Evolutionary conservation across 2,888 invertebrate genomes (phyloP).

Genomic region (Agonopterix alstromeriana): DNA sequence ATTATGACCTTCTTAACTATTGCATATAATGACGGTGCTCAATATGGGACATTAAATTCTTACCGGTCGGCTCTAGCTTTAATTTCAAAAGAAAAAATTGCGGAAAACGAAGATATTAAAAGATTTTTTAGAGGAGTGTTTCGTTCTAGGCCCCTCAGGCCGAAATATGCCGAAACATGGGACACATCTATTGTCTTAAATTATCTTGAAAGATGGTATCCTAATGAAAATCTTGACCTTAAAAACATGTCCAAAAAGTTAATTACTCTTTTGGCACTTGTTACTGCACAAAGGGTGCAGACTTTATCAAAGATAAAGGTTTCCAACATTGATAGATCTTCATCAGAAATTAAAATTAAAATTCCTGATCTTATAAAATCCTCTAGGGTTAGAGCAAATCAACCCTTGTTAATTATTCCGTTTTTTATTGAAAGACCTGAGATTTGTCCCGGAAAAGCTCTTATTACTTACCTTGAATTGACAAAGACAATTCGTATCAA

Average conservation of each 20-base stretch:
- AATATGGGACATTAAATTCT: no score
- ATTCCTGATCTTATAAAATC: slow-evolving; percentile 13
- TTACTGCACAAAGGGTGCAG: slow-evolving; percentile 12
- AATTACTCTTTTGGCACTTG: slow-evolving; percentile 10
- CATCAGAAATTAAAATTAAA: no score
- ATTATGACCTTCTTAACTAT: no score
- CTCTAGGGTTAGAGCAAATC: neutral
- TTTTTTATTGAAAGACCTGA: slow-evolving; percentile 7
- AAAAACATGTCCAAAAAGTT: no score
- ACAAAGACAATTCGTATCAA: slow-evolving; percentile 1
- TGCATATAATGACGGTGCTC: no score
- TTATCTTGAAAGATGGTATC: slow-evolving; percentile 2
- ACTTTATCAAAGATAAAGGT: slow-evolving; percentile 16
- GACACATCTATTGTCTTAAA: slow-evolving; percentile 7
- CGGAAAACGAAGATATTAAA: neutral
- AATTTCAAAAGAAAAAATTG: neutral
- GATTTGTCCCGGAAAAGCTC: slow-evolving; percentile 9
- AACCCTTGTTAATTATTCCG: slow-evolving; percentile 4
- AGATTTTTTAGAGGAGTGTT: slow-evolving; percentile 2
- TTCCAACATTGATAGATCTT: slow-evolving; percentile 1
- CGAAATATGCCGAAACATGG: slow-evolving; percentile 10
- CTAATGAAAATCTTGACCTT: no score
- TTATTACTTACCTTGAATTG: slow-evolving; percentile 3
- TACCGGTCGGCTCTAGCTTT: slow-evolving; percentile 7
- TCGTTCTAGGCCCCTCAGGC: neutral